Base-by-base conservation (phyloP, 2,888 invertebrate species). In the Drosophila subquinaria region DNA sequence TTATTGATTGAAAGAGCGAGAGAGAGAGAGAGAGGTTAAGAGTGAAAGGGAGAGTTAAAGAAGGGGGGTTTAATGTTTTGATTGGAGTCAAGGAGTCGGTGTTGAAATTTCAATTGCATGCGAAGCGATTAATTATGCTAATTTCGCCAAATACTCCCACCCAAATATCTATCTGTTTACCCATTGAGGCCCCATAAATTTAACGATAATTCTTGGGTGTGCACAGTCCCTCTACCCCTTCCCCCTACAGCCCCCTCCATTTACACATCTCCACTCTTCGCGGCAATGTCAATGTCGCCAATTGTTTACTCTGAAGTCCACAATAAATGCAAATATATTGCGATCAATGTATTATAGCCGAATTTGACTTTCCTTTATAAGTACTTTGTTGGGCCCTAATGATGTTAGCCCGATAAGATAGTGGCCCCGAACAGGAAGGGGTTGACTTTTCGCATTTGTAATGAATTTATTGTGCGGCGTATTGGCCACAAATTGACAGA, bases 371-470 rank as follows among this genome's bases (percentile, higher is more conserved):
- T 56, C 63, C 35, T 36, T 47, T 33, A 36, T 20, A 27, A 27
- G 27, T 27, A 20, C 48, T 43, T 52, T 52, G 50, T 42, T 45
- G 23, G 42, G 17, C 40, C 63, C 66, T 66, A 74, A 81, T 79
- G 73, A 79, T 82, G 63, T 76, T 61, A 48, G 52, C 36, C 42
- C 62, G 84, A 84, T 84, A 81, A 87, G 87, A 87, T 84, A 87
- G 48, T 64, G 57, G 36, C 13, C 15, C 15, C 10, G 5, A 0
- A 27, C 10, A 17, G 3, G 38, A 20, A 10, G n/a, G 57, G 15
- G 11, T 20, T 36, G 52, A 48, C 55, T 52, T 59, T 77, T 48
- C 66, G 62, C 67, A 51, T 23, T 69, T 63, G 69, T 78, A 69
- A 75, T 81, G 68, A 83, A 79, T 86, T 82, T 81, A 87, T 81